phyloP scores from a whole-genome alignment of 2,113 vertebrate genomes.

The Ailurus styani region DNA sequence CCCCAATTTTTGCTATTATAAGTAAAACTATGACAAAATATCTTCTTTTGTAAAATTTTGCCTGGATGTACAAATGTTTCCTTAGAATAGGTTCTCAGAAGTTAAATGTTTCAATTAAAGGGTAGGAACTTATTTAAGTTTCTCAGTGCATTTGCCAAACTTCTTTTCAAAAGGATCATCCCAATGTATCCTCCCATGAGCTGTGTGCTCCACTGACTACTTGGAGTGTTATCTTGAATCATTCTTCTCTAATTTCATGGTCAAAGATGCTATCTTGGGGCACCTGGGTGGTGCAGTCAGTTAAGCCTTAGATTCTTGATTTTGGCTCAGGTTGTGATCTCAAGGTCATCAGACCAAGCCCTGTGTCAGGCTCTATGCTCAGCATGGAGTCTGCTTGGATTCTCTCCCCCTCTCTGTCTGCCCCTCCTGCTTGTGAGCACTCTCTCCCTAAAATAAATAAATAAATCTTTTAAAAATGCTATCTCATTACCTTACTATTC shows the following conservation, averaged over 20 bases:
- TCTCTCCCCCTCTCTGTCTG: background rate
- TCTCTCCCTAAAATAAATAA: background rate
- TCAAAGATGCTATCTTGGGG: background rate
- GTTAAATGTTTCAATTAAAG: background rate
- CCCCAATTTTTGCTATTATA: background rate
- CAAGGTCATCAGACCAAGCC: background rate
- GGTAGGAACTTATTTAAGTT: background rate
- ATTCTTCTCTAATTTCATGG: background rate
- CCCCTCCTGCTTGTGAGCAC: background rate
- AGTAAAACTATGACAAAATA: background rate
- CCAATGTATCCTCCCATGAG: background rate
- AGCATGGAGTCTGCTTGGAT: background rate
- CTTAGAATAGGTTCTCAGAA: background rate
- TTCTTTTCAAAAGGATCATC: constrained; percentile 13
- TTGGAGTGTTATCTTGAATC: background rate
- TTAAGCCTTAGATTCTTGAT: background rate
- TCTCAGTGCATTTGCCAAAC: background rate
- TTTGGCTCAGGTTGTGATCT: background rate
- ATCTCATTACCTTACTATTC: background rate
- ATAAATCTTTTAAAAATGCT: background rate
- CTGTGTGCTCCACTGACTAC: background rate
- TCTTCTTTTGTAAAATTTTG: background rate
- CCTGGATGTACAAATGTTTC: background rate
- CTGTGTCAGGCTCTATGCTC: background rate
- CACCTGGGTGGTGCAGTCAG: background rate